Percentiles rank a stretch among this genome's conserved stretches.
Conservation (phyloP, 1,140 invertebrate species). For the Mya arenaria region DNA sequence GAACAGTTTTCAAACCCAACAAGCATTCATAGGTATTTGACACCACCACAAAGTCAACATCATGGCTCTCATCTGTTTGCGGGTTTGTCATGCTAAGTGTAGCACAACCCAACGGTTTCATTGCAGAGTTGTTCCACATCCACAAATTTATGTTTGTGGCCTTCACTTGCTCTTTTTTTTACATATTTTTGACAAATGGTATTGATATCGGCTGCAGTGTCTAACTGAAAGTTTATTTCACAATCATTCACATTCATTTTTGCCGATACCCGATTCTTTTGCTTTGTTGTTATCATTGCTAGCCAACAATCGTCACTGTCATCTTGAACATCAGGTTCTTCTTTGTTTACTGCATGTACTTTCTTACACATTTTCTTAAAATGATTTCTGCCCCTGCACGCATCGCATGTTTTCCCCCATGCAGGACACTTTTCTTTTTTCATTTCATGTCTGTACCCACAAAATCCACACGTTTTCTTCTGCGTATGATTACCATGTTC, state of each 20-base stretch:
- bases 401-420: conserved; percentile 44
- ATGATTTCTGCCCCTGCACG: not conserved
- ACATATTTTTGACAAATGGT: not conserved
- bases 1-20: conserved; percentile 24
- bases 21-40: conserved; percentile 27
- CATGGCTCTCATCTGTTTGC: not conserved
- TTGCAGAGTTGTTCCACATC: not conserved
- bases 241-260: not conserved
- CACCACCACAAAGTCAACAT: conserved; percentile 13
- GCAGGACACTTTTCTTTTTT: conserved; percentile 53
- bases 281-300: not conserved
- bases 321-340: not conserved
- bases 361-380: conserved; percentile 11
- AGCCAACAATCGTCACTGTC: conserved; percentile 21
- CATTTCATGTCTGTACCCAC: conserved; percentile 16
- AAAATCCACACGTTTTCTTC: conserved; percentile 40
- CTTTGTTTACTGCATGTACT: not conserved
- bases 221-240: conserved; percentile 4
- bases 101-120: not conserved
- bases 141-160: not conserved
- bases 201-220: conserved; percentile 1
- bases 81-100: not conserved
- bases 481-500: not conserved
- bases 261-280: not conserved
- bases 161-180: not conserved